phyloP scores from a whole-genome alignment of 2,888 invertebrate genomes.

The Amphimallon solstitiale region DNA sequence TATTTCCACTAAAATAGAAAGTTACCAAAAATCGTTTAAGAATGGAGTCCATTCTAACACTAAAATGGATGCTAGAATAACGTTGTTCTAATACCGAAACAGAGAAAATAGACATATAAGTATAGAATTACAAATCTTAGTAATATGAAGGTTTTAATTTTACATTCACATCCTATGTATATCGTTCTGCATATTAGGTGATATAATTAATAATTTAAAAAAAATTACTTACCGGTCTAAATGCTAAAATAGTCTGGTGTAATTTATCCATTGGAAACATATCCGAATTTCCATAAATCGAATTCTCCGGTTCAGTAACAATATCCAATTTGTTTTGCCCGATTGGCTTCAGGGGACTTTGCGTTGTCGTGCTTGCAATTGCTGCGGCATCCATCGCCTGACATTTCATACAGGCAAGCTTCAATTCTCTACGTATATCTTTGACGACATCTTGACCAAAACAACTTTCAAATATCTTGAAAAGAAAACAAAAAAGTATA shows the following conservation, averaged over 20 bases:
- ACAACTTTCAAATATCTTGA: slow-evolving; percentile 77
- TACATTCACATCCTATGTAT: no score
- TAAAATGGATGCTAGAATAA: no score
- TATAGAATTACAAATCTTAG: no score
- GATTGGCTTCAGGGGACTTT: slow-evolving; percentile 18
- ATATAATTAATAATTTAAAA: neutral
- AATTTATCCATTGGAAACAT: slow-evolving; percentile 65
- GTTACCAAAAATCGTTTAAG: no score
- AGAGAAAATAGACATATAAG: no score
- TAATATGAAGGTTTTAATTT: no score
- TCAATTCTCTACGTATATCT: slow-evolving; percentile 75
- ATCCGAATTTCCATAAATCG: slow-evolving; percentile 51
- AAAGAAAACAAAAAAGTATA: slow-evolving; percentile 14
- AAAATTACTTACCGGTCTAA: slow-evolving; percentile 65
- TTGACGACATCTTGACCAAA: slow-evolving; percentile 75
- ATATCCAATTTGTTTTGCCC: slow-evolving; percentile 28
- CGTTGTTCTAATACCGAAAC: no score
- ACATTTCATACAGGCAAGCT: slow-evolving; percentile 73
- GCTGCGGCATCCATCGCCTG: slow-evolving; percentile 65
- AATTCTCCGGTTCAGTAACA: slow-evolving; percentile 42
- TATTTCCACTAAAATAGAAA: no score
- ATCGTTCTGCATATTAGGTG: no score
- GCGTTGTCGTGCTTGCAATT: slow-evolving; percentile 35
- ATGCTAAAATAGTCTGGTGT: slow-evolving; percentile 68
- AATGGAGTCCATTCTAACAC: no score